A percentile compares a stretch with the other conserved stretches of the same genome.
Evolutionary conservation across 2,797 vertebrate genomes (phyloP).

Genomic region (Bucorvus abyssinicus): DNA sequence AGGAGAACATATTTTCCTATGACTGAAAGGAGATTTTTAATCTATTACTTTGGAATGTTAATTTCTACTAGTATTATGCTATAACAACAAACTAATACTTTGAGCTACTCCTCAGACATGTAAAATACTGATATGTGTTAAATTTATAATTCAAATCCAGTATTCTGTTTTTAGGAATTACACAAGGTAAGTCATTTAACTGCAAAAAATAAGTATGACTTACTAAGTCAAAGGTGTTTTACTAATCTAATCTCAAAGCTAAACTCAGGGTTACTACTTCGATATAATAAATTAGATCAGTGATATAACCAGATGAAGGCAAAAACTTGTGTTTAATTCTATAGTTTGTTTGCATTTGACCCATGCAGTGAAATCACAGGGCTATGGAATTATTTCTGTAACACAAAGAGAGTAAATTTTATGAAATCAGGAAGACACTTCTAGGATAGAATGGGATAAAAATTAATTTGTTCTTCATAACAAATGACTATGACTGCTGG

Average conservation of each 20-base stretch:
- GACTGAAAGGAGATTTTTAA: not conserved
- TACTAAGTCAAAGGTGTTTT: not conserved
- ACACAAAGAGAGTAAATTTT: not conserved
- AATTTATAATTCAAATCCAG: not conserved
- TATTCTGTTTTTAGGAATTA: not conserved
- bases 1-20: not conserved
- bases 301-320: not conserved
- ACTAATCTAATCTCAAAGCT: not conserved
- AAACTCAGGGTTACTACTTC: not conserved
- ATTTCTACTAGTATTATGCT: not conserved
- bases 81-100: not conserved
- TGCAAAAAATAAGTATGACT: not conserved
- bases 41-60: not conserved
- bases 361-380: not conserved
- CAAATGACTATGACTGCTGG: constrained; percentile 7
- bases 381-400: not conserved
- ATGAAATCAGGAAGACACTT: not conserved
- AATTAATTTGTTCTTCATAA: not conserved
- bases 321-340: not conserved
- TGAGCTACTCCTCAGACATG: not conserved
- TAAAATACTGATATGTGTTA: not conserved
- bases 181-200: not conserved
- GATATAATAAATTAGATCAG: not conserved
- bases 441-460: not conserved
- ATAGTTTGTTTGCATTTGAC: not conserved